phyloP scores from a whole-genome alignment of 1,140 invertebrate genomes.

The Aphelinus atriplicis region DNA sequence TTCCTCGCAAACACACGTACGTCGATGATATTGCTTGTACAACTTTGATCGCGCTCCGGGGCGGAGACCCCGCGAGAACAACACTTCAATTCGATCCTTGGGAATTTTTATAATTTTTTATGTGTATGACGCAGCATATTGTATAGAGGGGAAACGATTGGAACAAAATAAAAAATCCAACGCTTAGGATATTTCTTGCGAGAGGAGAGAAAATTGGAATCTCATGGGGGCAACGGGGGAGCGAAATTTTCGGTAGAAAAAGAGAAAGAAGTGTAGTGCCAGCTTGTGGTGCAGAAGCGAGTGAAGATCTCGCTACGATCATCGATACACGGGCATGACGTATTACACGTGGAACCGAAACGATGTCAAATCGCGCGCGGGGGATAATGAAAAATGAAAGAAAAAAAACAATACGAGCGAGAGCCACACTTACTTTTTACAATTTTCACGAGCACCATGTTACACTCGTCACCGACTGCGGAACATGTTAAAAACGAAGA shows the following conservation, averaged over 20 bases:
- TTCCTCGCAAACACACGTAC: too few species aligned
- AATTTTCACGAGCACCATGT: slow-evolving; percentile 42
- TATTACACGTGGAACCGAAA: background rate
- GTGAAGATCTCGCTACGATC: background rate
- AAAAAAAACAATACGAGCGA: slow-evolving; percentile 9
- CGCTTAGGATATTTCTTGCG: background rate
- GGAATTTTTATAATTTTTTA: too few species aligned
- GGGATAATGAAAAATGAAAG: slow-evolving; percentile 13
- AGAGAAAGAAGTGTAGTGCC: background rate
- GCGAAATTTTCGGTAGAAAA: background rate
- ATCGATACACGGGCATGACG: background rate
- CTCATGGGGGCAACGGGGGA: too few species aligned
- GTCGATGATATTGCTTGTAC: too few species aligned
- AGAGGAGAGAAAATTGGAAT: background rate
- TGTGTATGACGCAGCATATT: too few species aligned
- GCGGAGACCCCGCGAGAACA: too few species aligned
- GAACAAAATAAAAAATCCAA: too few species aligned
- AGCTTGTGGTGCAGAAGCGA: too few species aligned
- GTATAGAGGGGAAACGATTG: too few species aligned
- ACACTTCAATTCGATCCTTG: too few species aligned
- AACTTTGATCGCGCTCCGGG: too few species aligned
- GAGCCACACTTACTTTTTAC: slow-evolving; percentile 41
- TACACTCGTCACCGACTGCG: slow-evolving; percentile 32
- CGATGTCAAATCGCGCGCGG: background rate
- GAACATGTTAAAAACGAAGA: slow-evolving; percentile 29